phyloP scores from a whole-genome alignment of 2,113 vertebrate genomes.

The Periophthalmus modestus region DNA sequence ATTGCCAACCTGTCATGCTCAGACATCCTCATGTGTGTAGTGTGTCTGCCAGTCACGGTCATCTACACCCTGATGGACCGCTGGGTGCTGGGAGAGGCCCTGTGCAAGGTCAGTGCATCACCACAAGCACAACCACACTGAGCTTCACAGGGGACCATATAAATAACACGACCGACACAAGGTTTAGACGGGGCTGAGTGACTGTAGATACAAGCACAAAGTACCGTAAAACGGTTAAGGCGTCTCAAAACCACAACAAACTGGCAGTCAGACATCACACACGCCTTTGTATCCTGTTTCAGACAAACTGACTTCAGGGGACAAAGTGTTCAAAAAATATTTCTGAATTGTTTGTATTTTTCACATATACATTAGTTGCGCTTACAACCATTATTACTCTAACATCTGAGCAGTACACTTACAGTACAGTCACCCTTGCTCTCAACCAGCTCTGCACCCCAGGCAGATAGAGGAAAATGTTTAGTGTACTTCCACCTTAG shows the following conservation, averaged over 20 bases:
- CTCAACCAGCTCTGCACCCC: too few species aligned
- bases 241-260: not conserved
- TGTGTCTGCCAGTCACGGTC: constrained; percentile 78
- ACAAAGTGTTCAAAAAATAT: not conserved
- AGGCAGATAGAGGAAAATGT: too few species aligned
- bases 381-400: too few species aligned
- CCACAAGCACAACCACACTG: not conserved
- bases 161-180: not conserved
- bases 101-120: constrained; percentile 70
- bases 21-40: constrained; percentile 78
- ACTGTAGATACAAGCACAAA: not conserved
- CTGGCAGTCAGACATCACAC: too few species aligned
- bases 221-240: not conserved
- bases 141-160: not conserved
- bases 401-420: too few species aligned
- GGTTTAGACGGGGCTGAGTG: not conserved
- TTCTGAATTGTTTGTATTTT: too few species aligned
- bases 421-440: too few species aligned
- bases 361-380: too few species aligned
- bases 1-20: constrained; percentile 81
- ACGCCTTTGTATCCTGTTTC: not conserved
- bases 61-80: constrained; percentile 82
- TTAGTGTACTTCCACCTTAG: too few species aligned
- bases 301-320: not conserved
- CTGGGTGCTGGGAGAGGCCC: constrained; percentile 77